Conservation (phyloP, 1,140 invertebrate species). For the Scaptomyza graminum region DNA sequence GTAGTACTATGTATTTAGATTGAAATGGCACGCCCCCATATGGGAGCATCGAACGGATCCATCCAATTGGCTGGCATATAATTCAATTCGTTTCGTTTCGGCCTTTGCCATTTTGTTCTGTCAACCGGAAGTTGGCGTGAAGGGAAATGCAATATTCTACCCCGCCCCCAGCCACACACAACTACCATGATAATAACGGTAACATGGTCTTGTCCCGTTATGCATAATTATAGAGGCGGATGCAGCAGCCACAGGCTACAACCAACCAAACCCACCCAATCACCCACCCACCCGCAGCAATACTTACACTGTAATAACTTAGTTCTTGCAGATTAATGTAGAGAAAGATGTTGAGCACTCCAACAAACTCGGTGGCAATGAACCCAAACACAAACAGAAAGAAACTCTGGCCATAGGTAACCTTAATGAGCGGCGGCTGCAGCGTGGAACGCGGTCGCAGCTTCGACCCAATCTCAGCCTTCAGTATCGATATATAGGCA, state of each 20-base stretch:
- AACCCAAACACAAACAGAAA: constrained; percentile 93
- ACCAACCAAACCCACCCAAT: too few relatives aligned
- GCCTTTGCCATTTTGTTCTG: constrained; percentile 1
- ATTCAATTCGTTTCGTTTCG: not conserved
- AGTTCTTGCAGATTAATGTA: constrained; percentile 90
- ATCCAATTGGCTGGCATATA: not conserved
- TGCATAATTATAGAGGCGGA: constrained; percentile 29
- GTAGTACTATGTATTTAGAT: not conserved
- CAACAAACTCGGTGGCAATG: constrained; percentile 92
- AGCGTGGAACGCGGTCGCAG: constrained; percentile 90
- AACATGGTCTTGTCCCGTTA: not conserved
- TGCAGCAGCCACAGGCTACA: not conserved
- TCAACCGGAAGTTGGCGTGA: constrained; percentile 16
- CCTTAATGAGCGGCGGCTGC: constrained; percentile 91
- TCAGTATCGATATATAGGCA: constrained; percentile 96
- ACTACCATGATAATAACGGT: not conserved
- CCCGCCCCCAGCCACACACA: too few relatives aligned
- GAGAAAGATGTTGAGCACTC: constrained; percentile 93
- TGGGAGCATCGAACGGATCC: not conserved
- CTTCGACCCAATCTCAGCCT: constrained; percentile 94
- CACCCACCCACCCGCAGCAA: not conserved
- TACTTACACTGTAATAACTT: constrained; percentile 75
- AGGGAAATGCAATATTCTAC: constrained; percentile 23
- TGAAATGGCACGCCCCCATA: not conserved
- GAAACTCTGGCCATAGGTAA: constrained; percentile 94